Base-by-base conservation (phyloP, 2,888 invertebrate species). In the Macrosiphum euphorbiae region DNA sequence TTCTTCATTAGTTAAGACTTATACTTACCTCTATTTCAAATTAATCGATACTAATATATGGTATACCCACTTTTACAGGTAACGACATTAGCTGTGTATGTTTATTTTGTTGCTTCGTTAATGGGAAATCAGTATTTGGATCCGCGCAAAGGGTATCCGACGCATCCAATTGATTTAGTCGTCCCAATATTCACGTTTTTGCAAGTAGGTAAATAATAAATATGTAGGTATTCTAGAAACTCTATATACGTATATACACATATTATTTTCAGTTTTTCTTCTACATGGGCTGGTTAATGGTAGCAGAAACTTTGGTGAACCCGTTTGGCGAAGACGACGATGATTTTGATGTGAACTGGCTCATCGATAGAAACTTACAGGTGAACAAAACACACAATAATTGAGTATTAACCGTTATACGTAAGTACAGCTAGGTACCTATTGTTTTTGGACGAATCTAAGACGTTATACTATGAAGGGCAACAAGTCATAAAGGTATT, bases 211-310 rank as follows among this genome's bases (percentile, higher is more conserved):
- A 78, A 35, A 35, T 78, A 20, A 7, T n/a, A 50, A 58, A 67
- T n/a, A n/a, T 26, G 28, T 1, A 50, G 3, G 8, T 52, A 35
- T 50, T 87, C n/a, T 7, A 47, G 20, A 87, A 87, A 24, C 35
- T 10, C n/a, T 86, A 28, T n/a, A 50, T 20, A 50, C 41, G 26
- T 52, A 11, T 84, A n/a, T n/a, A 50, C 3, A n/a, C 41, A 35
- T 41, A 13, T 67, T 26, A 35, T 86, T 84, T 94, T 58, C 96
- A 97, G 95, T 96, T 96, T 95, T 96, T 96, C 95, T 96, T 96
- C 95, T 96, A 96, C 95, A 96, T 96, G 96, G 96, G 96, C 44
- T 96, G 96, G 96, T 95, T 96, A 78, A 96, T 96, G 95, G 96
- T 96, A 88, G 96, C 96, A 3, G 96, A 96, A 95, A 96, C 96